Evolutionary conservation across 2,113 vertebrate genomes (phyloP), one percentile per base, ranked within the genome.

Genomic region (Lipophrys pholis): DNA sequence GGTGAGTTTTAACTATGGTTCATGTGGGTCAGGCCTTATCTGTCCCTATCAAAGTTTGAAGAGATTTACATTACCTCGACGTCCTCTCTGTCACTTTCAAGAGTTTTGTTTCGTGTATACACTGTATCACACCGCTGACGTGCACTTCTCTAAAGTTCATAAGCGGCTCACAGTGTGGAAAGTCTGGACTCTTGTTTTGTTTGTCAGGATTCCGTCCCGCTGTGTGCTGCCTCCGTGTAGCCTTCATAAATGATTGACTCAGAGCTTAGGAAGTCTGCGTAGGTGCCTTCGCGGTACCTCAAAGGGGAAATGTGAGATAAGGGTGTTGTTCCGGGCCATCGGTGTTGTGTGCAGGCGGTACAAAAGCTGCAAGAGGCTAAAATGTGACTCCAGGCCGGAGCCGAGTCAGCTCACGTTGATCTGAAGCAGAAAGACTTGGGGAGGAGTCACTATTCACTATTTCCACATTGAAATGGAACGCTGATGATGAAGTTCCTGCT

Each of bases 1-100:
- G 97, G 98, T 99, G 95, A 74, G 95, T 91, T 73, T 53, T 1
- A 42, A 35, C 16, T 3, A 0, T n/a, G 30, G 1, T n/a, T 2
- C 21, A 30, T 30, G 21, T 30, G 2, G 21, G 21, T 30, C 21
- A 4, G 21, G 21, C 21, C 21, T 30, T 30, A 30, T 30, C 21
- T 2, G 21, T 30, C 21, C 21, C 21, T 2, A 30, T 30, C 21
- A n/a, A n/a, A n/a, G n/a, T n/a, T n/a, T n/a, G 21, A 30, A 30
- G 21, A 30, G 2, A 30, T 4, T 30, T 4, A 4, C 21, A 4
- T 30, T 30, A 4, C 21, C 21, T 30, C 21, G 21, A 30, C 21
- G 21, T 30, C 21, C 21, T 30, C 21, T 30, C 21, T 30, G 2
- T 30, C 21, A 30, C 21, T 30, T 30, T 30, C 21, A 30, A 30